These are phyloP conservation scores for Engraulis encrasicolus DNA, from an alignment of 2,113 vertebrate species.

Conservation along the genomic window DNA sequence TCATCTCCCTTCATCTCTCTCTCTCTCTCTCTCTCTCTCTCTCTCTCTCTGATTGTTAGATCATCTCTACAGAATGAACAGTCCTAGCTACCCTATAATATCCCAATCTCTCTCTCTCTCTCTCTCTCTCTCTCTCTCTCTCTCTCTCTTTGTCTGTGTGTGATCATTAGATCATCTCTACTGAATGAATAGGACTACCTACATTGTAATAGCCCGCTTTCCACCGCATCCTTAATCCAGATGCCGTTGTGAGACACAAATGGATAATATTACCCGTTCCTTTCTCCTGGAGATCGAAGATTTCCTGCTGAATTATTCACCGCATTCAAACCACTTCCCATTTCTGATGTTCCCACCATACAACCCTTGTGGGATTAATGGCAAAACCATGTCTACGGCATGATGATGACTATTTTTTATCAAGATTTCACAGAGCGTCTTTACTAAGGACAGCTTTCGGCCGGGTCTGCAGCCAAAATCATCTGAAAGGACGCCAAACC, in stretches of 20 bases:
- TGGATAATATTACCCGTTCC: slow-evolving; percentile 36
- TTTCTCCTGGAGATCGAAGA: slow-evolving; percentile 11
- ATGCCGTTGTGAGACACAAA: not conserved
- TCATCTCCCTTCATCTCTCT: too few species aligned
- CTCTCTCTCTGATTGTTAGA: not conserved
- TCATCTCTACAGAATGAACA: not conserved
- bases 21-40: too few species aligned
- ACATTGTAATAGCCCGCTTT: not conserved
- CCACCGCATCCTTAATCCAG: not conserved
- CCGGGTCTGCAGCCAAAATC: too few species aligned
- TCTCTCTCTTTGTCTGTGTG: too few species aligned
- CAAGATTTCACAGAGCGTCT: not conserved
- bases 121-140: too few species aligned
- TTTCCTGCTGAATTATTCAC: slow-evolving; percentile 34
- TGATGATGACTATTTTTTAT: slow-evolving; percentile 9
- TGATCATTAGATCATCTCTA: not conserved
- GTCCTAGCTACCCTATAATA: not conserved
- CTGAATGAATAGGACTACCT: not conserved
- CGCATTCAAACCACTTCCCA: not conserved
- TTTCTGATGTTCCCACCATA: slow-evolving; percentile 14
- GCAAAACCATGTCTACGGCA: not conserved
- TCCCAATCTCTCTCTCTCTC: not conserved
- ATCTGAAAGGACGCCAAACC: too few species aligned
- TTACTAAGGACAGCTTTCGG: too few species aligned
- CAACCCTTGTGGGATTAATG: not conserved